Percentiles rank a stretch among this genome's conserved stretches.
These are phyloP conservation scores for Heliconius congener DNA, from an alignment of 1,140 invertebrate species.

Conservation along the genomic window DNA sequence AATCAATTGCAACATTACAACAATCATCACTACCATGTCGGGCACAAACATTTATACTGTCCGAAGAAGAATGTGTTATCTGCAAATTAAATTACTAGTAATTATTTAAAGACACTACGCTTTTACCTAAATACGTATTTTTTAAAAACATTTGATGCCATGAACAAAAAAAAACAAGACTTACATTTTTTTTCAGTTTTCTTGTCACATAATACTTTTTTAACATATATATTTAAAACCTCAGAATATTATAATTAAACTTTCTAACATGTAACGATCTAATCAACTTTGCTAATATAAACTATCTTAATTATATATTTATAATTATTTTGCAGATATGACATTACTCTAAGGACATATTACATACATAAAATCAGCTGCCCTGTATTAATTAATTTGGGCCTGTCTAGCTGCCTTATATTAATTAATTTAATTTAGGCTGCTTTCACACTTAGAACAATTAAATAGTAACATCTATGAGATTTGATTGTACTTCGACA, in stretches of 20 bases:
- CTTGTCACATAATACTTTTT: too few species aligned
- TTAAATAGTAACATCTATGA: slow-evolving; percentile 18
- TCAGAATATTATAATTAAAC: too few species aligned
- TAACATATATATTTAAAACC: too few species aligned
- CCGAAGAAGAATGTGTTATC: background rate
- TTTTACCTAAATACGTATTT: too few species aligned
- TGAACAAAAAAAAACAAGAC: background rate
- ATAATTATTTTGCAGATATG: background rate
- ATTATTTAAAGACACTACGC: background rate
- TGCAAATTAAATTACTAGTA: background rate
- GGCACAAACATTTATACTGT: background rate
- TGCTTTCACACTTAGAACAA: slow-evolving; percentile 1
- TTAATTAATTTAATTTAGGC: background rate
- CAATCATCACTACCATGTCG: background rate
- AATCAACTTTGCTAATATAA: background rate
- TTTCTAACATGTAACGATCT: background rate
- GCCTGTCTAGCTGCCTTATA: background rate
- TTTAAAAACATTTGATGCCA: background rate
- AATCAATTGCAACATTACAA: background rate
- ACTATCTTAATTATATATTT: background rate
- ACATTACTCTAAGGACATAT: background rate
- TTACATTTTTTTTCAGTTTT: too few species aligned
- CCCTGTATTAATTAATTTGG: background rate
- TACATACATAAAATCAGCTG: background rate
- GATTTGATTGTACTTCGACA: slow-evolving; percentile 11